phyloP scores from a whole-genome alignment of 2,888 invertebrate species.

The Anaspis maculata region DNA sequence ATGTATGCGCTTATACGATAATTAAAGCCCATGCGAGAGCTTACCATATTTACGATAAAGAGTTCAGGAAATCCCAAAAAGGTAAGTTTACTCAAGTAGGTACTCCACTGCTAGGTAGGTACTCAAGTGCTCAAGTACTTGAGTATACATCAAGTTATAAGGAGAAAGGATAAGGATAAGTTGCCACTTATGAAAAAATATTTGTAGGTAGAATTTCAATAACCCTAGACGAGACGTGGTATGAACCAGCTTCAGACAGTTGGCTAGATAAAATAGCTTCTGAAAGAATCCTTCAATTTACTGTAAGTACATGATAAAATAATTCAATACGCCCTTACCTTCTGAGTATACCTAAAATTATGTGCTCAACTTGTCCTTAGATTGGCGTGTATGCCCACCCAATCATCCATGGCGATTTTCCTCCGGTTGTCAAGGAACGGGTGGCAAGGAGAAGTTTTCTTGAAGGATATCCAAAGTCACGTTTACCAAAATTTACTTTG shows the following conservation, averaged over 20 bases:
- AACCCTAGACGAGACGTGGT: not conserved
- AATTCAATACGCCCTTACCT: not conserved
- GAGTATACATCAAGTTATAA: too few relatives aligned
- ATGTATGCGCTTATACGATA: slow-evolving; percentile 54
- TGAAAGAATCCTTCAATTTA: not conserved
- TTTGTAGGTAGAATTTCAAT: not conserved
- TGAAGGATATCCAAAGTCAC: slow-evolving; percentile 45
- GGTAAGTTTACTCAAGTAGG: too few relatives aligned
- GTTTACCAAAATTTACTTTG: slow-evolving; percentile 52
- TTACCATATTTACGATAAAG: slow-evolving; percentile 52
- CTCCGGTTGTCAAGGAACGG: slow-evolving; percentile 51
- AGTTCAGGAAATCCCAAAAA: slow-evolving; percentile 41
- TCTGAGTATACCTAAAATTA: too few relatives aligned
- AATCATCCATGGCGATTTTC: slow-evolving; percentile 60
- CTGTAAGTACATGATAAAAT: not conserved
- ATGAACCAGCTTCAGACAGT: not conserved
- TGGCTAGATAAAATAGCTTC: not conserved
- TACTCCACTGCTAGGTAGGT: too few relatives aligned
- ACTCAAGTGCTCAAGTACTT: too few relatives aligned
- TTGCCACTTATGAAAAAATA: too few relatives aligned
- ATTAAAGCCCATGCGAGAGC: slow-evolving; percentile 57
- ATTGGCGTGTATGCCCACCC: slow-evolving; percentile 43
- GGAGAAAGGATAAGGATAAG: too few relatives aligned
- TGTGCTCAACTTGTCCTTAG: slow-evolving; percentile 9
- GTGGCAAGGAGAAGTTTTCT: slow-evolving; percentile 47